Conservation (phyloP, 1,140 invertebrate genomes). For the Atopsyche davidsoni region DNA sequence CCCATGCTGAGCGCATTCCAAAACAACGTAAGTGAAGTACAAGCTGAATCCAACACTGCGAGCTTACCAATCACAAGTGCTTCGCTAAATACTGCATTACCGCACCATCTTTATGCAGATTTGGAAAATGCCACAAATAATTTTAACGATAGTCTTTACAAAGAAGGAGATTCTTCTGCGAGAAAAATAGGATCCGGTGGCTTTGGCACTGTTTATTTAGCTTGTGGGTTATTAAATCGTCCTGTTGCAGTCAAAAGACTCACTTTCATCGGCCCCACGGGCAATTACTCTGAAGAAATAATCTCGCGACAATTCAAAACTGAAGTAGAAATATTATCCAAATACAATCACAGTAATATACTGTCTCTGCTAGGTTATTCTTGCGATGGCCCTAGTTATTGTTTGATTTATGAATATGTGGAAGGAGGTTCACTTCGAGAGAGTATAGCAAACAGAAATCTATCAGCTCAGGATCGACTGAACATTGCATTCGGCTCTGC, state of each 20-base stretch:
- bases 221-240: conserved; percentile 40
- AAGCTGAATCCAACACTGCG: conserved; percentile 1
- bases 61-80: conserved; percentile 33
- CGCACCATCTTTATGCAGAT: conserved; percentile 38
- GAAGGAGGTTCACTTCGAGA: conserved; percentile 62
- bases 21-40: neutral
- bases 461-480: conserved; percentile 49
- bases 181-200: conserved; percentile 59
- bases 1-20: conserved; percentile 19
- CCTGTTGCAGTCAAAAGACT: conserved; percentile 60
- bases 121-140: conserved; percentile 38
- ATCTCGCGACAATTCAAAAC: conserved; percentile 57
- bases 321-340: conserved; percentile 54
- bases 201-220: conserved; percentile 64
- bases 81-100: conserved; percentile 35
- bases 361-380: conserved; percentile 61
- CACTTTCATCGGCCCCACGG: conserved; percentile 38
- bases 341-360: conserved; percentile 61
- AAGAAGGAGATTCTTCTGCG: conserved; percentile 29
- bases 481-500: conserved; percentile 56
- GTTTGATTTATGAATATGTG: conserved; percentile 65
- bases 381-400: conserved; percentile 53
- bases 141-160: conserved; percentile 32
- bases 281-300: conserved; percentile 38
- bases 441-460: conserved; percentile 43